Base-by-base conservation (phyloP, 2,797 vertebrate species). In the Xyrichtys novacula region DNA sequence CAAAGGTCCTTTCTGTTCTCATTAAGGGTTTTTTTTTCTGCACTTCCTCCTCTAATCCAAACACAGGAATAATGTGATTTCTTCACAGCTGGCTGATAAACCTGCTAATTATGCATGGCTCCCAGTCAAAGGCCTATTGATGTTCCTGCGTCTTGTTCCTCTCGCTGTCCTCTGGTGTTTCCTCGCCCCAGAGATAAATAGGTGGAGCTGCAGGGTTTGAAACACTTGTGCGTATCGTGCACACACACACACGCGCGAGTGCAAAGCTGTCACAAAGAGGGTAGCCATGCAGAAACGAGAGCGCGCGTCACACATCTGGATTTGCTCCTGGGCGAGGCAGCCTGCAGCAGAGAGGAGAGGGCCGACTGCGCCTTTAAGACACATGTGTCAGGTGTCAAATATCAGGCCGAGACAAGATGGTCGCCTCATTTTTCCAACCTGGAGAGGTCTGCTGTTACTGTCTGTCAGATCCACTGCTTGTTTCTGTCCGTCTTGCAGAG, bases 31-130 rank as follows among this genome's bases (percentile, higher is more conserved):
- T 67, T 59, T 57, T 53, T 57, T 3, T 6, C 22, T 26, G 46
- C 3, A 29, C 65, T 69, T 75, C 63, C 50, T 36, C 7, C 67
- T 88, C 62, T 43, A 76, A 88, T 81, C 71, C 75, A 90, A 89
- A 89, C 83, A 76, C 42, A 29, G 32, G 67, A 82, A 88, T 84
- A 82, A 85, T 73, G 57, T 2, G 29, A 63, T 85, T 85, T 85
- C 83, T 86, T 87, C 84, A 84, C 89, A 83, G 83, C 79, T 76
- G 83, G 72, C 75, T 87, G 88, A 86, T 87, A 83, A 88, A 90
- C 65, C 81, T 71, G 78, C 70, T 89, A 81, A 89, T 89, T 89
- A 88, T 88, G 71, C 84, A 64, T 60, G 81, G 80, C 78, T 84
- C 73, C 0, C 14, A 88, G 78, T 85, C 87, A 81, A 65, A 84